These are phyloP conservation scores for Leucophora obtusa DNA, from an alignment of 2,888 invertebrate species.

Conservation along the genomic window DNA sequence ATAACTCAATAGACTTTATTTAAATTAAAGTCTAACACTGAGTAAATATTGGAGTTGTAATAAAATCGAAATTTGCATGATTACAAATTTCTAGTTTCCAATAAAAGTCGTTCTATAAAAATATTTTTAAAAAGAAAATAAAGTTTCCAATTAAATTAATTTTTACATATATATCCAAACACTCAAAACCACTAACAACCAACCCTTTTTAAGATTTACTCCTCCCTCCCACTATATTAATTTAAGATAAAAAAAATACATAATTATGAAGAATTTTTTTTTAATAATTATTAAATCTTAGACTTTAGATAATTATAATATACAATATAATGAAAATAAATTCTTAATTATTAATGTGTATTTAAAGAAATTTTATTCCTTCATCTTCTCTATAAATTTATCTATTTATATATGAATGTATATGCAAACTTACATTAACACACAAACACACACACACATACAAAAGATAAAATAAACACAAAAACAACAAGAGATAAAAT, in stretches of 20 bases:
- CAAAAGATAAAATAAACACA: neutral
- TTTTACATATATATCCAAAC: neutral
- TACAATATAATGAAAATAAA: slow-evolving; percentile 7
- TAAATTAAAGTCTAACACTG: neutral
- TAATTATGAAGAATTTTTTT: slow-evolving; percentile 26
- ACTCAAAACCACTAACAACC: neutral
- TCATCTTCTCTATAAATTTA: slow-evolving; percentile 33
- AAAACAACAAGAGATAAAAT: neutral
- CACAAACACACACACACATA: slow-evolving; percentile 4
- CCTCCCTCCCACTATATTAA: neutral
- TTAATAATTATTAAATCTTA: slow-evolving; percentile 25
- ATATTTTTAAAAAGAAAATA: neutral
- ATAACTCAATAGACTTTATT: neutral
- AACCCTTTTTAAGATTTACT: neutral
- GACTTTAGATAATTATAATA: slow-evolving; percentile 29
- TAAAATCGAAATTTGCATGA: neutral
- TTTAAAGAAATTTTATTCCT: slow-evolving; percentile 21
- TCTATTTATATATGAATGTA: slow-evolving; percentile 16
- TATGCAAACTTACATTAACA: slow-evolving; percentile 8
- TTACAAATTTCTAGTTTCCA: neutral
- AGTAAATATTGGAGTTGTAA: neutral
- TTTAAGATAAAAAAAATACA: slow-evolving; percentile 3
- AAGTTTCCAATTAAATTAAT: neutral
- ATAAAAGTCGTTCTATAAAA: neutral
- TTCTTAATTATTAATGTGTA: slow-evolving; percentile 42